Conservation (phyloP, 2,888 invertebrate genomes). For the Protonemura montana region DNA sequence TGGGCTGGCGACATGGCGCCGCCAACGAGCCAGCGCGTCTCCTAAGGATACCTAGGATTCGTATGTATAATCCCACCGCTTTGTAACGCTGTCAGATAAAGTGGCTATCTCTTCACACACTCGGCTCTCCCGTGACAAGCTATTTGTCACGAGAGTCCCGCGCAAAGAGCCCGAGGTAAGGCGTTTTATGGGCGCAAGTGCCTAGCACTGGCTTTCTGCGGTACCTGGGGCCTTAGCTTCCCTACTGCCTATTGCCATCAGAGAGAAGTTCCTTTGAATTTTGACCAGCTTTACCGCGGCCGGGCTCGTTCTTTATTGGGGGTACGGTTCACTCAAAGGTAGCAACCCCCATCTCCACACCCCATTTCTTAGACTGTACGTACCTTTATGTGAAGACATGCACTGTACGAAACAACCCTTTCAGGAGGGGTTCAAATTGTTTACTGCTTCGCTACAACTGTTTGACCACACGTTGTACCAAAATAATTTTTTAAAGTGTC, state of each 20-base stretch:
- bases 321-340: neutral
- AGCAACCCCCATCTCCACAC: neutral
- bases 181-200: constrained; percentile 1
- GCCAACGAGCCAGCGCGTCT: neutral
- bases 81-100: constrained; percentile 27
- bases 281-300: neutral
- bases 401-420: neutral
- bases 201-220: neutral
- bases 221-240: neutral
- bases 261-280: neutral
- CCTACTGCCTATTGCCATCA: neutral
- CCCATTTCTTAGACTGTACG: neutral
- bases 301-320: neutral
- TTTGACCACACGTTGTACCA: neutral
- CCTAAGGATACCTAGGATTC: neutral
- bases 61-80: constrained; percentile 1
- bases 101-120: constrained; percentile 31
- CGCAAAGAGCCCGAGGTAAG: neutral
- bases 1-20: neutral
- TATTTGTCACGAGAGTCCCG: neutral
- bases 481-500: neutral
- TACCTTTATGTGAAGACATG: neutral
- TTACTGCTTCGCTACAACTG: neutral
- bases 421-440: neutral
- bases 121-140: constrained; percentile 5